These are phyloP conservation scores for Eretmocerus hayati DNA, from an alignment of 2,888 invertebrate species.

Conservation along the genomic window DNA sequence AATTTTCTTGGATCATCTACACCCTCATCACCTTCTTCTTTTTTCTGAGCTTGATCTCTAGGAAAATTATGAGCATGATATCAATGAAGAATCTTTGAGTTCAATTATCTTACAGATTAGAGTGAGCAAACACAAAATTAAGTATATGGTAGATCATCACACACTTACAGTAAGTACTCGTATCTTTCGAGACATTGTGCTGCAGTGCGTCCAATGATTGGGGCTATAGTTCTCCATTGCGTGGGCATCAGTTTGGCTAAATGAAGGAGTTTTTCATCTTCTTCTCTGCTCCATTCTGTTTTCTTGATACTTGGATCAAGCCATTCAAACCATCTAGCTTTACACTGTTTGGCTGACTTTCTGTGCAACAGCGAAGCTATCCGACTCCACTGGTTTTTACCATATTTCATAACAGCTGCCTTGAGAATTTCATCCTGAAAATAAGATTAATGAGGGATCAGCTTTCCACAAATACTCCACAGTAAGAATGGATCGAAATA, in stretches of 20 bases:
- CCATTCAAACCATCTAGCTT: conserved; percentile 99
- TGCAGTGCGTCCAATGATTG: conserved; percentile 96
- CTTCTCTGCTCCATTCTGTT: conserved; percentile 99
- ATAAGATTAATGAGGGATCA: too few species aligned
- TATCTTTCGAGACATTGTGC: conserved; percentile 98
- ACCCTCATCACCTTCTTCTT: conserved; percentile 88
- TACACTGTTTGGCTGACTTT: conserved; percentile 99
- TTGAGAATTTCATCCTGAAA: conserved; percentile 97
- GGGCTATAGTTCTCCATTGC: conserved; percentile 99
- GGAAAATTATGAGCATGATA: conserved; percentile 24
- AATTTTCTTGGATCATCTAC: conserved; percentile 93
- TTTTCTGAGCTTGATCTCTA: conserved; percentile 95
- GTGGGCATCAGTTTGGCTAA: conserved; percentile 99
- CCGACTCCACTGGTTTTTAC: conserved; percentile 99
- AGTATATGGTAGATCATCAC: neutral
- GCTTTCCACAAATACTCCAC: too few species aligned
- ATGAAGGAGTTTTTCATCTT: conserved; percentile 96
- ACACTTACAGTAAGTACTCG: conserved; percentile 83
- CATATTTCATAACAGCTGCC: conserved; percentile 99
- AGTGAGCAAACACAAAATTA: too few species aligned
- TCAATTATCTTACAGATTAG: too few species aligned
- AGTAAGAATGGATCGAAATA: too few species aligned
- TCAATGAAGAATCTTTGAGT: neutral
- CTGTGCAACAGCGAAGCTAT: conserved; percentile 96
- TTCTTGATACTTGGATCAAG: conserved; percentile 99